Evolutionary conservation across 2,113 vertebrate genomes (phyloP), one percentile per base, ranked within the genome.

Genomic region (Heteronetta atricapilla): DNA sequence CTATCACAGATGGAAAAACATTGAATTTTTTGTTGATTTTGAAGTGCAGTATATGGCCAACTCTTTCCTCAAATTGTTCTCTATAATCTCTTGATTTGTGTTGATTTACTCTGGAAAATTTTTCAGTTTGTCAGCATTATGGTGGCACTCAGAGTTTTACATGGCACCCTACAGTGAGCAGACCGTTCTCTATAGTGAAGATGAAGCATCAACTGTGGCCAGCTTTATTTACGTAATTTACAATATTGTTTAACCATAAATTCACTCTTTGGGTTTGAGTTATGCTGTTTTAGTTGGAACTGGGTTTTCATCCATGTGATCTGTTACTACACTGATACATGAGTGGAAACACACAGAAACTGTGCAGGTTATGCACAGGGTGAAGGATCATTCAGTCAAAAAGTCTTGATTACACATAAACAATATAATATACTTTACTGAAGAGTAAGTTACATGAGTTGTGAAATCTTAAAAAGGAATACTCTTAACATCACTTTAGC

Each of bases 121-220:
- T 20, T 79, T 73, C 56, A 42, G 10, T 68, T 91, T 86, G 46
- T 58, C n/a, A 56, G 42, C 46, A 64, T 42, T 60, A 64, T 1
- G 8, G 25, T 38, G 31, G 25, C 15, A 13, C 4, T 36, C n/a
- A 80, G 68, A 64, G 76, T 80, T 80, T 64, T 38, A 55, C 33
- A 68, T 26, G 46, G 55, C 63, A 86, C 26, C 62, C 64, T 6
- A 1, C 1, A 52, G 22, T 29, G 56, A 0, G 0, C 0, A 69
- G 18, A 56, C 5, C 28, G 7, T 44, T 22, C 53, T 60, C 59
- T 62, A 20, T 7, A 82, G 23, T 33, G 67, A 76, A 0, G 0
- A 62, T 3, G 3, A 92, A 86, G 86, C 0, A 1, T 56, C 36
- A 76, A 21, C 21, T 50, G 36, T 64, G n/a, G n/a, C 59, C 16